These are phyloP conservation scores for Caenorhabditis becei DNA, from an alignment of 2,888 invertebrate genomes.

Conservation along the genomic window DNA sequence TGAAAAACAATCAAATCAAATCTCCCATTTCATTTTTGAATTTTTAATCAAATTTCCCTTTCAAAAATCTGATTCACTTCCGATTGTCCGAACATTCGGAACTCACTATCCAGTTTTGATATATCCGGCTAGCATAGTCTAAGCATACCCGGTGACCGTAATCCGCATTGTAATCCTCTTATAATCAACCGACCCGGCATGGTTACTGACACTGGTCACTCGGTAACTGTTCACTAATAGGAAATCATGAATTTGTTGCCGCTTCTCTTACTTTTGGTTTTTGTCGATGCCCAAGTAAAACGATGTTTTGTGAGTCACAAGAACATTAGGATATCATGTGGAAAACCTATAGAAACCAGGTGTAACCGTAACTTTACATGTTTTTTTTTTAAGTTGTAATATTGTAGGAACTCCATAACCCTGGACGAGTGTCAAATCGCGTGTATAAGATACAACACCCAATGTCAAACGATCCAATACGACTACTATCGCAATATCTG, in stretches of 20 bases:
- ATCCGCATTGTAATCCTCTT: constrained; percentile 62
- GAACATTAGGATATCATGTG: constrained; percentile 61
- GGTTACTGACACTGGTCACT: constrained; percentile 32
- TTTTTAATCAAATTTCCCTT: neutral
- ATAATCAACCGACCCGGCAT: constrained; percentile 56
- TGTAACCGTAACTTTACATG: neutral
- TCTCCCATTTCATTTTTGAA: no score
- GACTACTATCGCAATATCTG: constrained; percentile 66
- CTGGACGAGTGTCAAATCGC: constrained; percentile 61
- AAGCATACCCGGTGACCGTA: constrained; percentile 54
- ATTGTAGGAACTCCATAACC: constrained; percentile 49
- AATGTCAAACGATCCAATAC: constrained; percentile 66
- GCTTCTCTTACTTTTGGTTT: constrained; percentile 37
- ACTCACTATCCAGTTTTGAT: constrained; percentile 37
- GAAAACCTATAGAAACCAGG: constrained; percentile 54
- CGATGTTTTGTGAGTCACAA: constrained; percentile 61
- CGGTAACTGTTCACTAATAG: constrained; percentile 54
- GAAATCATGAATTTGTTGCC: constrained; percentile 43
- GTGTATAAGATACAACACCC: constrained; percentile 55
- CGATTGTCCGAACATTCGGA: constrained; percentile 11
- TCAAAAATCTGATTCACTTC: neutral
- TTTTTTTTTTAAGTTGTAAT: neutral
- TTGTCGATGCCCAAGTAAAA: constrained; percentile 26
- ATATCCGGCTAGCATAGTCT: constrained; percentile 42
- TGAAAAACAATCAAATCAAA: neutral